Conservation (phyloP, 2,888 invertebrate species). For the Monopis laevigella region DNA sequence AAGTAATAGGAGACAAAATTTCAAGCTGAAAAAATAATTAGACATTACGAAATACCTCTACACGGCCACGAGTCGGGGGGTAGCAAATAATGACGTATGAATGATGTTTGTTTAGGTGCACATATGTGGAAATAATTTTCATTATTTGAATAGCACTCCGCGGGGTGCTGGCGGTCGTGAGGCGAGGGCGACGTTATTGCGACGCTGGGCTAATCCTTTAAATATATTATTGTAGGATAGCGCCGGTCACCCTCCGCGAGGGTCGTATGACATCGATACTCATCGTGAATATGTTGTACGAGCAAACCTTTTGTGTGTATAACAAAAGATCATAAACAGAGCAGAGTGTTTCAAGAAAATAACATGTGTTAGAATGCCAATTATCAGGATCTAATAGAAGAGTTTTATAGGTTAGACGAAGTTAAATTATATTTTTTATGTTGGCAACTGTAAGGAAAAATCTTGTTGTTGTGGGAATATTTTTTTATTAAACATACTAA, state of each 20-base stretch:
- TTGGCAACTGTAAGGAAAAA: too few species aligned
- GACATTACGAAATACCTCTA: constrained; percentile 40
- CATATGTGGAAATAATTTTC: constrained; percentile 66
- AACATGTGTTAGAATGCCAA: too few species aligned
- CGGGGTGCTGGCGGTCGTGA: constrained; percentile 23
- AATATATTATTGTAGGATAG: constrained; percentile 64
- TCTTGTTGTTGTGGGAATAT: too few species aligned
- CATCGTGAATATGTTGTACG: constrained; percentile 32
- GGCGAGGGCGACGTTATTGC: constrained; percentile 60
- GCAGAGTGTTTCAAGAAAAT: too few species aligned
- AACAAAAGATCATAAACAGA: too few species aligned
- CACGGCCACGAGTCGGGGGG: constrained; percentile 32
- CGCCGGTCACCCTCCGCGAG: constrained; percentile 33
- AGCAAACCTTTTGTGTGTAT: constrained; percentile 6
- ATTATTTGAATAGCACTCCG: constrained; percentile 60
- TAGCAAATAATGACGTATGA: constrained; percentile 54
- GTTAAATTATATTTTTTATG: too few species aligned
- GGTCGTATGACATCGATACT: constrained; percentile 44
- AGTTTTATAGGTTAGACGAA: too few species aligned
- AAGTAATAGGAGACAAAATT: too few species aligned
- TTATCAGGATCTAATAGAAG: too few species aligned
- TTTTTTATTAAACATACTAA: too few species aligned
- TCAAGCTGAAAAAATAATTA: too few species aligned
- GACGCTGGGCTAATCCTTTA: constrained; percentile 62
- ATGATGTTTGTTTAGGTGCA: constrained; percentile 65